Percentiles rank a stretch among this genome's conserved stretches.
Evolutionary conservation across 2,888 invertebrate species (phyloP).

Genomic region (Diarsia brunnea): DNA sequence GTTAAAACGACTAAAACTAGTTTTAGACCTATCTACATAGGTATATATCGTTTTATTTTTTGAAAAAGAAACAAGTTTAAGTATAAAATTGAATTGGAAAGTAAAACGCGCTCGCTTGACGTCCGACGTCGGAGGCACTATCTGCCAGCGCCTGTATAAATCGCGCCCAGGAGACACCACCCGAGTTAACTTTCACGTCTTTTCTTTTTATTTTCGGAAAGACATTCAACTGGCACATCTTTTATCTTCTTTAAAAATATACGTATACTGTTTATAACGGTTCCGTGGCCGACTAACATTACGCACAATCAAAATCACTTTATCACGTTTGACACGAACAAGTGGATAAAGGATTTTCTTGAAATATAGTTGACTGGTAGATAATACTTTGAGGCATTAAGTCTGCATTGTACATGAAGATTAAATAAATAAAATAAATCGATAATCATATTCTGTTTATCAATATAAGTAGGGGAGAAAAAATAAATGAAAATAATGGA

Average conservation of each 20-base stretch:
- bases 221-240: constrained; percentile 5
- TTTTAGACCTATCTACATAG: not conserved
- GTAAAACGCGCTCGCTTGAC: constrained; percentile 26
- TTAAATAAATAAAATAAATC: not conserved
- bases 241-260: not conserved
- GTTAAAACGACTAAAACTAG: not conserved
- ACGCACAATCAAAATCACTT: not conserved
- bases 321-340: not conserved
- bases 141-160: constrained; percentile 14
- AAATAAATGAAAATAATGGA: not conserved
- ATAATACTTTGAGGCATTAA: not conserved
- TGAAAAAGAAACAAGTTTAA: constrained; percentile 9
- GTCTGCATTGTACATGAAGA: not conserved
- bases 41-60: not conserved
- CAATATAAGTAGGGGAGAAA: not conserved
- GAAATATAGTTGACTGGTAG: not conserved
- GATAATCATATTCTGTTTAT: not conserved
- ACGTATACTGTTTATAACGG: not conserved
- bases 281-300: not conserved
- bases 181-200: constrained; percentile 34
- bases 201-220: constrained; percentile 13
- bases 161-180: constrained; percentile 38
- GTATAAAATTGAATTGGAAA: constrained; percentile 23
- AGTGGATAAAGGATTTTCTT: not conserved
- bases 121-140: constrained; percentile 7